These are phyloP conservation scores for Bovichtus variegatus DNA, from an alignment of 2,797 vertebrate species.

Conservation along the genomic window DNA sequence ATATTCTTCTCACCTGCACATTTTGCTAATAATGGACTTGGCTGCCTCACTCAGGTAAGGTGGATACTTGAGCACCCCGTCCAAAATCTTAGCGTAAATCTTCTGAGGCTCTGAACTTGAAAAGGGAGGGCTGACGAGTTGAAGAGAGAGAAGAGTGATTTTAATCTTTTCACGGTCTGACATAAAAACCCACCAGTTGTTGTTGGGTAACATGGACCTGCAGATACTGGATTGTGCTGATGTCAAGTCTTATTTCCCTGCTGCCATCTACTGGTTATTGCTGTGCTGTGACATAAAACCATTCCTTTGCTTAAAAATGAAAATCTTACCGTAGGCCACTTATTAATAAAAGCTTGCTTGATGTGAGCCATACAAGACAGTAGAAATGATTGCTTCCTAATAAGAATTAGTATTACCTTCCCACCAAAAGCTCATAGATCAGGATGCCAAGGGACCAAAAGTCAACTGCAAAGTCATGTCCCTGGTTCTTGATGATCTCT, in stretches of 20 bases:
- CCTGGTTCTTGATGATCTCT: slow-evolving; percentile 90
- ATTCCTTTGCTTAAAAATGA: not conserved
- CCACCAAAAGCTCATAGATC: slow-evolving; percentile 87
- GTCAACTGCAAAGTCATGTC: slow-evolving; percentile 88
- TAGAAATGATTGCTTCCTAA: not conserved
- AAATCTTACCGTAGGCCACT: not conserved
- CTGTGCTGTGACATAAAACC: not conserved
- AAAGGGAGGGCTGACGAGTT: slow-evolving; percentile 84
- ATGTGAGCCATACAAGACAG: not conserved
- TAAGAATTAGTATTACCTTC: slow-evolving; percentile 74
- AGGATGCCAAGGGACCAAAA: slow-evolving; percentile 90
- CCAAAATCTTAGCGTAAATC: slow-evolving; percentile 89
- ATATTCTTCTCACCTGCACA: slow-evolving; percentile 84
- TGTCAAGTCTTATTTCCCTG: slow-evolving; percentile 34
- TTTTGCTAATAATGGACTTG: slow-evolving; percentile 87
- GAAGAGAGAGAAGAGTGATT: slow-evolving; percentile 8
- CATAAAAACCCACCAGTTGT: not conserved
- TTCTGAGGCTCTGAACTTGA: slow-evolving; percentile 88
- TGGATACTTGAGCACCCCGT: slow-evolving; percentile 85
- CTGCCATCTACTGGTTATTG: slow-evolving; percentile 75
- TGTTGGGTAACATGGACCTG: not conserved
- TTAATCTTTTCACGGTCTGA: not conserved
- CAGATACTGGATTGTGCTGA: slow-evolving; percentile 4
- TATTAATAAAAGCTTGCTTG: not conserved
- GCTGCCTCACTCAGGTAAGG: slow-evolving; percentile 84